A percentile compares a stretch with the other conserved stretches of the same genome.
Evolutionary conservation across 1,140 invertebrate genomes (phyloP).

Genomic region (Ceratosolen solmsi): DNA sequence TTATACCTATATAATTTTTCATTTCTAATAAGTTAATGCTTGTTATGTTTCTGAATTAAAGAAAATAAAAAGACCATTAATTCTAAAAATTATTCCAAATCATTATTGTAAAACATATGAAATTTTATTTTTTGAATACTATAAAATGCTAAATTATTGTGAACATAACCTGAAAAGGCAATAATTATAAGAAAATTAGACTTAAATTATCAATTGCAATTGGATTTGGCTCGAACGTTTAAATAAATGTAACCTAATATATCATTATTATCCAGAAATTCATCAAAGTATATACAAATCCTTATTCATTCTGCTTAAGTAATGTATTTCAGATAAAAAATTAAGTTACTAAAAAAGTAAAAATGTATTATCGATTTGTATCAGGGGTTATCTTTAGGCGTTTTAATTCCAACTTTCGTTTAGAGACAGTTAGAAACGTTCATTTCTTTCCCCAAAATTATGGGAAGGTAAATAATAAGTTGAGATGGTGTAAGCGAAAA

Average conservation of each 20-base stretch:
- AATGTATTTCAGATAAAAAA: neutral
- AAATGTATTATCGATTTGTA: constrained; percentile 37
- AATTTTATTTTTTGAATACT: no score
- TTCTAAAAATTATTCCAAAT: neutral
- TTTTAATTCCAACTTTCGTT: constrained; percentile 20
- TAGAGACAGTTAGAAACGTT: neutral
- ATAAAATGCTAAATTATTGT: no score
- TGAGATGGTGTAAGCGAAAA: constrained; percentile 36
- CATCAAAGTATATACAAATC: neutral
- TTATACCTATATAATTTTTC: no score
- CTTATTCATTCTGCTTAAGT: neutral
- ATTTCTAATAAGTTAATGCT: no score
- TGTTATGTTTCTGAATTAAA: no score
- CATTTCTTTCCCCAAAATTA: constrained; percentile 20
- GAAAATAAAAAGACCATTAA: no score
- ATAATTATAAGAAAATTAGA: neutral
- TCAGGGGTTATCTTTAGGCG: constrained; percentile 37
- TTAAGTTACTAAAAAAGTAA: neutral
- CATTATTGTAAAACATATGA: no score
- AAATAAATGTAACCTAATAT: neutral
- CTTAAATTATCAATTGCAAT: neutral
- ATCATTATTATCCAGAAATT: neutral
- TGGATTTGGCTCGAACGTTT: neutral
- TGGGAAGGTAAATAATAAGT: constrained; percentile 22
- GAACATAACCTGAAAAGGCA: neutral